These are phyloP conservation scores for Tichodroma muraria DNA, from an alignment of 2,113 vertebrate genomes.

Conservation along the genomic window DNA sequence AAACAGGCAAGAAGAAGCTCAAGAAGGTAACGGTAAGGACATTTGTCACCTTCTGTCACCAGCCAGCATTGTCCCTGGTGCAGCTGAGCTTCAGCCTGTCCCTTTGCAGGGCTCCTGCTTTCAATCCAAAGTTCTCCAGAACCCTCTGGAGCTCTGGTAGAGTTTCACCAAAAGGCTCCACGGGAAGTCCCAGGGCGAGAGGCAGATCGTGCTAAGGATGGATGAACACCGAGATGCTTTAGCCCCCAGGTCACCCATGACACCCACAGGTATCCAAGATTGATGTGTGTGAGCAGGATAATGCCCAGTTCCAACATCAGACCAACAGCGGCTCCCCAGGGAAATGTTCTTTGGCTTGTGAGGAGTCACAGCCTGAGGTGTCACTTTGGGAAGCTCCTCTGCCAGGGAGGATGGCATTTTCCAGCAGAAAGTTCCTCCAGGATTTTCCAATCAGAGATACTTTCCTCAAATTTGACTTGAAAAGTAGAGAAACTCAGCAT, in stretches of 20 bases:
- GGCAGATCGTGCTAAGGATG: background rate
- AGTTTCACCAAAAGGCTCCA: background rate
- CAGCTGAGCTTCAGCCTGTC: background rate
- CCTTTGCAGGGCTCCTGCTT: background rate
- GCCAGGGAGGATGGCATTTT: background rate
- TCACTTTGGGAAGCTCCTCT: background rate
- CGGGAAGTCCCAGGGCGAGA: background rate
- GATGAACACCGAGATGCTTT: background rate
- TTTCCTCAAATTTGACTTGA: background rate
- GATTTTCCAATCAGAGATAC: background rate
- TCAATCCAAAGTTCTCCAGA: background rate
- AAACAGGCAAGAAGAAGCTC: background rate
- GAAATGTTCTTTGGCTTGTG: background rate
- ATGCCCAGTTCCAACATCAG: background rate
- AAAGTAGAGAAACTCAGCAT: background rate
- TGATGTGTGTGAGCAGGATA: background rate
- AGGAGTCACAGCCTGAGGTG: background rate
- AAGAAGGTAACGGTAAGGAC: background rate
- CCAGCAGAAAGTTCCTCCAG: background rate
- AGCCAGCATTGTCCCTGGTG: background rate
- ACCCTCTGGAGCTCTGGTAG: background rate
- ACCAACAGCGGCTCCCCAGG: background rate
- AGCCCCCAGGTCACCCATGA: background rate
- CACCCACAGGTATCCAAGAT: background rate
- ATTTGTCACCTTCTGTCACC: background rate